Evolutionary conservation across 1,140 invertebrate genomes (phyloP), one percentile per base, ranked within the genome.

Genomic region (Temnothorax longispinosus): DNA sequence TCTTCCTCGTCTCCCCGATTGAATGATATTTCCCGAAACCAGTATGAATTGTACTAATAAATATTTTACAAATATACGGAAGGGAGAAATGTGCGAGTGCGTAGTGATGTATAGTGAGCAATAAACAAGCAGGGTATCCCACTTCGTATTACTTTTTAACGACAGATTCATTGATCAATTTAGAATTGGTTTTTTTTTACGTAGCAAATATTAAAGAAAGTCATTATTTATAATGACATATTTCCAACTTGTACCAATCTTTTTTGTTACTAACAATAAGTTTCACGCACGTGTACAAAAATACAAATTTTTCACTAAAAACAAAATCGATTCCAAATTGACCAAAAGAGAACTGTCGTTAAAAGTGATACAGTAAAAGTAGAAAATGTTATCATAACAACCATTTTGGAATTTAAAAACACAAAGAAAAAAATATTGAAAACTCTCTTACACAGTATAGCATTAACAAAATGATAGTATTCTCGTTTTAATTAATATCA

Each of bases 41-140:
- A n/a, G 11, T 41, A 69, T 35, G 38, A 62, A 78, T 41, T 47
- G n/a, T 65, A 15, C 18, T 47, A 41, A 69, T 56, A 71, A 56
- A 81, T 81, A 71, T 81, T 81, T 81, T 81, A 71, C 10, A 69
- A 41, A 56, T 41, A 80, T 52, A 38, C 47, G 54, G 60, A 38
- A 35, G 35, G 27, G 58, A 52, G 21, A 71, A 32, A 3, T 18
- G 15, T 32, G 47, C 13, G 32, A 41, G 41, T 41, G 13, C 13
- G 11, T 50, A 27, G 11, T 41, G 47, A 81, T 21, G 69, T 32
- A 69, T 41, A 56, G 3, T n/a, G 35, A 69, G n/a, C 1, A 54
- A 27, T 7, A 41, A 38, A 80, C 2, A 54, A 8, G 11, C 21
- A 41, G 35, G n/a, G 7, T 35, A 41, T 41, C 1, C 10, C n/a